Conservation (phyloP, 64 coral and sea anemone genomes). For the Trachythela sp. region DNA sequence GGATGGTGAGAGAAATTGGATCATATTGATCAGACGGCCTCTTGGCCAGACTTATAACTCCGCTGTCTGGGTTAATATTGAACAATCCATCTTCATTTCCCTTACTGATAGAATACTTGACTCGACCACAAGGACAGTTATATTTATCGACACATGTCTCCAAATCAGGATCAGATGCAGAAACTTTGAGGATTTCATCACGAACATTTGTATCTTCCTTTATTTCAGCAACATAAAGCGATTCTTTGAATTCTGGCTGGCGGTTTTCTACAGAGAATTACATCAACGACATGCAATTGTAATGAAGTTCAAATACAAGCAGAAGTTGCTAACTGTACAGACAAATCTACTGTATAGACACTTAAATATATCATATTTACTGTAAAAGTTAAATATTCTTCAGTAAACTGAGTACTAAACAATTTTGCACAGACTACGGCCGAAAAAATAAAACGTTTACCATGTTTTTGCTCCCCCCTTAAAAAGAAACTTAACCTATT, state of each 20-base stretch:
- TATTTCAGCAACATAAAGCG: constrained; percentile 41
- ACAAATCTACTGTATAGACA: too few species aligned
- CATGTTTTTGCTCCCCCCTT: too few species aligned
- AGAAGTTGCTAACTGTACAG: too few species aligned
- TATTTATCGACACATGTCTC: constrained; percentile 17
- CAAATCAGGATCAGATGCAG: constrained; percentile 48
- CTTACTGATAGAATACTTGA: constrained; percentile 51
- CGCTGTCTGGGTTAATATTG: constrained; percentile 21
- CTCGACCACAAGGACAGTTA: constrained; percentile 41
- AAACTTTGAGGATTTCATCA: constrained; percentile 35
- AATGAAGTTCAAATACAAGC: too few species aligned
- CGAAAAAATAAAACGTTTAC: too few species aligned
- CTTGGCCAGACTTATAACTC: constrained; percentile 38
- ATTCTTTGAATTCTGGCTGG: constrained; percentile 51
- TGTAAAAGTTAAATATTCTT: too few species aligned
- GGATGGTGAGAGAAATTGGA: background rate
- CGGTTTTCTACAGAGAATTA: background rate
- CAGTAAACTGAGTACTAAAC: too few species aligned
- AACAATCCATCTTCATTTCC: constrained; percentile 44
- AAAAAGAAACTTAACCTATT: too few species aligned
- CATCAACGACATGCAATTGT: too few species aligned
- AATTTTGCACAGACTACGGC: too few species aligned
- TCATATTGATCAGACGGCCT: background rate
- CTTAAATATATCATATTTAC: too few species aligned
- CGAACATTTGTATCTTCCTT: constrained; percentile 24